Base-by-base conservation (phyloP, 2,113 vertebrate species). In the Pseudorhombus dupliciocellatus region DNA sequence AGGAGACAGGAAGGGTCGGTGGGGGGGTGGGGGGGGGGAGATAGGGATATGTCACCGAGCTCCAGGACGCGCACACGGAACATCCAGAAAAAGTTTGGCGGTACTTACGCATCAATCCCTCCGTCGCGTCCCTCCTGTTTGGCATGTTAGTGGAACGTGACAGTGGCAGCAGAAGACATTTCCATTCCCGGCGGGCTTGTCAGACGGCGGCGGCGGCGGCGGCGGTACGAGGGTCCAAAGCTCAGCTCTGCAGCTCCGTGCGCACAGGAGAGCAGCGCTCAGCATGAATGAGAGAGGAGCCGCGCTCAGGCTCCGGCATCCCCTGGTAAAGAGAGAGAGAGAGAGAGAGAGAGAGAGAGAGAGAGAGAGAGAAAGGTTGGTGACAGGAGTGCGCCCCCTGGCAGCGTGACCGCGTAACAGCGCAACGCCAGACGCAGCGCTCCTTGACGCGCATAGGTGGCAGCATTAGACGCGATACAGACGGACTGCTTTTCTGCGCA, bases 281-380 rank as follows among this genome's bases (percentile, higher is more conserved):
- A 93, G 92, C 94, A 94, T 95, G 95, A 95, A 95, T 95, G 94
- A 88, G 84, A 93, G 84, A 76, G 70, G 90, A 89, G 93, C 91
- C 91, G 91, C 93, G 89, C 93, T 88, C 84, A 50, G 65, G 73
- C 85, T 73, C 91, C 83, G 89, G 91, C 88, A 83, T 94, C 94
- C 92, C 81, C 30, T 76, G 78, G 44, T 59, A 85, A 87, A 91
- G 93, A 68, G 50, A 76, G 54, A 31, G 46, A 87, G 77, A 53
- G 84, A 77, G 84, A 86, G 92, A 46, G 54, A 70, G 66, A 75
- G 57, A 31, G 50, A 86, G 77, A 56, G 83, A 86, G 90, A 84
- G 89, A 86, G 92, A 66, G 58, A 54, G 75, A 83, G 91, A 87
- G 82, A 66, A 75, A 77, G 84, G 91, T 92, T 89, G 85, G 28